These are phyloP conservation scores for Gonocerus acuteangulatus DNA, from an alignment of 2,888 invertebrate species.

Conservation along the genomic window DNA sequence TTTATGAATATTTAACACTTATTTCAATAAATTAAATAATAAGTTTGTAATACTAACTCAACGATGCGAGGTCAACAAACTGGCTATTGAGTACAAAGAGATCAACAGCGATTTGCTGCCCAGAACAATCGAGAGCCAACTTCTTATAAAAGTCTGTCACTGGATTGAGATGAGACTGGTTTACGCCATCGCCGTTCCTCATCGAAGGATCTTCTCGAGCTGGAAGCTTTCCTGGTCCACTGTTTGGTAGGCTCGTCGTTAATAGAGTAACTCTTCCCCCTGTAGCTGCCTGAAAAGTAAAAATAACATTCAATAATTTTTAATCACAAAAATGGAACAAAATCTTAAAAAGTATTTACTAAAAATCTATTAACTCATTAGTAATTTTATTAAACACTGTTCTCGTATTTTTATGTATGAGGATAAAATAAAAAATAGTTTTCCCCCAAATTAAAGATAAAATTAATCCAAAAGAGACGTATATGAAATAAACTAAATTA, in stretches of 20 bases:
- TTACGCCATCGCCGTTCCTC: slow-evolving; percentile 68
- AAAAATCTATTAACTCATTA: no score
- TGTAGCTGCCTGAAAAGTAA: slow-evolving; percentile 61
- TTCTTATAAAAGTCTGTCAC: slow-evolving; percentile 97
- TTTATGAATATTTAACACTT: no score
- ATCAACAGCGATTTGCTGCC: slow-evolving; percentile 92
- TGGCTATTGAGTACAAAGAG: slow-evolving; percentile 87
- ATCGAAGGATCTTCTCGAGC: slow-evolving; percentile 83
- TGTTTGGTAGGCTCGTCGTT: slow-evolving; percentile 78
- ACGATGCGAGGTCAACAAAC: slow-evolving; percentile 87
- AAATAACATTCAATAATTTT: not conserved
- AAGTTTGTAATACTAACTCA: slow-evolving; percentile 55
- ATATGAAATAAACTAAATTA: no score
- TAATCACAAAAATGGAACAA: not conserved
- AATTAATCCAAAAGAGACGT: no score
- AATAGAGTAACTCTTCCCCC: slow-evolving; percentile 94
- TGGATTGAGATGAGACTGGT: slow-evolving; percentile 68
- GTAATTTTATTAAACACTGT: no score
- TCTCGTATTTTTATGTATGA: no score
- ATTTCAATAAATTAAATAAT: not conserved
- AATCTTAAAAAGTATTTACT: not conserved
- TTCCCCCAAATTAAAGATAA: no score
- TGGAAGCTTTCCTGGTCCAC: slow-evolving; percentile 81
- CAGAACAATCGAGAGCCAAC: slow-evolving; percentile 90
- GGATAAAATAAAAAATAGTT: no score